phyloP scores from a whole-genome alignment of 2,888 invertebrate species.

The Fabriciana adippe region DNA sequence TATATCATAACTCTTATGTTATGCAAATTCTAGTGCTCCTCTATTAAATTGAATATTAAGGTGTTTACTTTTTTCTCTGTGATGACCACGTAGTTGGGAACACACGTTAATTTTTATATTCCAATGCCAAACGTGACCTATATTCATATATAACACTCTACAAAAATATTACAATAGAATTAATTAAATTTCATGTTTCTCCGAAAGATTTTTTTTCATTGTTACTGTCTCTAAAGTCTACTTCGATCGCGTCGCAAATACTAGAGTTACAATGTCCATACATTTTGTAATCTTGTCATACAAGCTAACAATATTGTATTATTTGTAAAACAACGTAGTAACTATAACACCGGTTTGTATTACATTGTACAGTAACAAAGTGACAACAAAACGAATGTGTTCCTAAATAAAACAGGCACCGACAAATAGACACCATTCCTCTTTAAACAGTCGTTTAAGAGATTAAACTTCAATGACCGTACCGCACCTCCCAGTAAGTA shows the following conservation, averaged over 20 bases:
- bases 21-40: conserved; percentile 19
- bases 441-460: conserved; percentile 16
- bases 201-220: neutral
- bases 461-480: conserved; percentile 29
- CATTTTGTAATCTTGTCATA: conserved; percentile 42
- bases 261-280: conserved; percentile 31
- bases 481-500: conserved; percentile 38
- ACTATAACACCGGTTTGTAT: conserved; percentile 35
- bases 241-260: conserved; percentile 24
- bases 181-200: neutral
- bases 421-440: conserved; percentile 23
- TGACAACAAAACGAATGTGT: conserved; percentile 26
- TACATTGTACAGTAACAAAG: conserved; percentile 30
- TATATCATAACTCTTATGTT: conserved; percentile 33
- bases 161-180: neutral
- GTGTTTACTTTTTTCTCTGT: neutral
- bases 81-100: neutral
- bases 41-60: conserved; percentile 9
- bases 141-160: neutral
- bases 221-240: conserved; percentile 26
- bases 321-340: conserved; percentile 37
- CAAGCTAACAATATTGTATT: conserved; percentile 40
- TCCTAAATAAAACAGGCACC: conserved; percentile 22
- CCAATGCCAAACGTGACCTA: too few species aligned
- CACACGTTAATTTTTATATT: too few species aligned